Base-by-base conservation (phyloP, 2,888 invertebrate species). In the Subacronicta megacephala region DNA sequence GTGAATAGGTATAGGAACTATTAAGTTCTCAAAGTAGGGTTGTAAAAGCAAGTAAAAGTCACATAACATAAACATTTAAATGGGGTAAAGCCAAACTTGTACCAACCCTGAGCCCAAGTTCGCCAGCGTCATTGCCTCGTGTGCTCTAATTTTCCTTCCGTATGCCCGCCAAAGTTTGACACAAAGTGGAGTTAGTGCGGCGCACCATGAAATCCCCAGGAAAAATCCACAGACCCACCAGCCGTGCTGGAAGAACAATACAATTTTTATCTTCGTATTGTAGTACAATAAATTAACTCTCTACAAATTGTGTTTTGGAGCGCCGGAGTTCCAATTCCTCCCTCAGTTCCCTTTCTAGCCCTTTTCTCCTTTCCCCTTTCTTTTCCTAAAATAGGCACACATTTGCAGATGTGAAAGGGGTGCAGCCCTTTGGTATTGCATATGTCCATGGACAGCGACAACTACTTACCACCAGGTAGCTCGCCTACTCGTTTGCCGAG, bases 161-260 rank as follows among this genome's bases (percentile, higher is more conserved):
- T 92, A 93, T 0, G 76, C 75, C 18, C 92, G 81, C 93, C 93
- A 93, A 23, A 96, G 85, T 73, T 95, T 95, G 10, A 96, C 95
- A 47, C 95, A 95, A 2, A 95, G 90, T 0, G 96, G 96, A 10
- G 90, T 89, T 15, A 93, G 73, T 0, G 95, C 95, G 3, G 95
- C 94, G 59, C 96, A 95, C 95, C 97, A 95, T 13, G 95, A 76
- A 87, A 83, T 42, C 83, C 95, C 83, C 89, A 96, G 71, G 12
- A 95, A 77, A 64, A 96, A 91, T 2, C 95, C 95, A 54, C 95
- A 95, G 53, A 96, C 95, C 96, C 96, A 97, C 88, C 96, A 95
- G 6, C 96, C 96, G 72, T 97, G 96, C 96, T 96, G 87, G 41
- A 74, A 67, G 17, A 10, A 10, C 13, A 9, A 29, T 29, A 9